Conservation (phyloP, 2,797 vertebrate genomes). For the Hoplostethus atlanticus region DNA sequence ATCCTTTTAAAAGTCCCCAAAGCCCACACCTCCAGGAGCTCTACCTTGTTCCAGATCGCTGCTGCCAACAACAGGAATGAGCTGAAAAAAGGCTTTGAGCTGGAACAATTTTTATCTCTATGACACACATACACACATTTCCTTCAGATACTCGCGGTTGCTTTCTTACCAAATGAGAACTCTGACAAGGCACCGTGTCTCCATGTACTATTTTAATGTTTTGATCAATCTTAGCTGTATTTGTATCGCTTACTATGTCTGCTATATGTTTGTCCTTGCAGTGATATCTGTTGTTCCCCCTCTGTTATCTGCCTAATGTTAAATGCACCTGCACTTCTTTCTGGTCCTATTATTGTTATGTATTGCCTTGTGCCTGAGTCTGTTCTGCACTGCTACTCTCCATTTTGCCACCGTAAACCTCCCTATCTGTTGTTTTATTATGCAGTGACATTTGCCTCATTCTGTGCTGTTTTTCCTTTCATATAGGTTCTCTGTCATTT, state of each 20-base stretch:
- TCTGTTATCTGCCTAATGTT: conserved; percentile 29
- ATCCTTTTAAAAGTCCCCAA: conserved; percentile 38
- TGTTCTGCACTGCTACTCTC: background rate
- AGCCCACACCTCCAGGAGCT: conserved; percentile 40
- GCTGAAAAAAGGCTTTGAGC: conserved; percentile 59
- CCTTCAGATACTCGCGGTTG: conserved; percentile 34
- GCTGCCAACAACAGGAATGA: conserved; percentile 67
- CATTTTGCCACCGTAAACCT: background rate
- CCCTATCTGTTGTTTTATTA: no score
- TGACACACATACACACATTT: conserved; percentile 51
- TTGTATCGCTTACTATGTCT: conserved; percentile 11
- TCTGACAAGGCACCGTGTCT: conserved; percentile 31
- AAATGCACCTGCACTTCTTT: conserved; percentile 18
- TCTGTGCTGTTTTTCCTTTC: background rate
- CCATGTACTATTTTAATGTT: conserved; percentile 24
- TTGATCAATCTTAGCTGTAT: conserved; percentile 33
- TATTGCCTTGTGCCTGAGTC: background rate
- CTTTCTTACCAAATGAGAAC: conserved; percentile 37
- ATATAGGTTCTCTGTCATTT: background rate
- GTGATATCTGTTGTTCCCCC: conserved; percentile 9
- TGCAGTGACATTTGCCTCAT: background rate
- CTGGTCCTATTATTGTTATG: conserved; percentile 11
- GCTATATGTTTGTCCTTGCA: conserved; percentile 11
- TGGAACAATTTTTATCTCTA: conserved; percentile 61
- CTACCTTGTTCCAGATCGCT: conserved; percentile 66